A percentile compares a stretch with the other conserved stretches of the same genome.
These are phyloP conservation scores for Peribatodes rhomboidaria DNA, from an alignment of 2,888 invertebrate genomes.

Conservation along the genomic window DNA sequence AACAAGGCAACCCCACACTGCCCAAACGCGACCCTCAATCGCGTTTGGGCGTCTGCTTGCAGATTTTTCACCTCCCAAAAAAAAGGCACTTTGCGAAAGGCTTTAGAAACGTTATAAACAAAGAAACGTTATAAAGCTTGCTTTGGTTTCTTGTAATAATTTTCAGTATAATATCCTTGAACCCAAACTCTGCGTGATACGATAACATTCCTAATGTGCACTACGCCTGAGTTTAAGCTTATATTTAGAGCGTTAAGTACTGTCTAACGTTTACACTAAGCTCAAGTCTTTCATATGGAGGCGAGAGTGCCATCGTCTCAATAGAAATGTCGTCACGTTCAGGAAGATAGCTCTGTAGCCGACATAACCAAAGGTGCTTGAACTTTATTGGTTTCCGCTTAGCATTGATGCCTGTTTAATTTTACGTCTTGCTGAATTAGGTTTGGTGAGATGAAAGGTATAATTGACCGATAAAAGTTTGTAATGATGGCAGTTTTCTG, in stretches of 20 bases:
- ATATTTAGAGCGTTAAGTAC: constrained; percentile 28
- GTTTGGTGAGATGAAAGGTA: constrained; percentile 19
- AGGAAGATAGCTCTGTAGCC: constrained; percentile 45
- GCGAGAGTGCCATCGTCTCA: constrained; percentile 57
- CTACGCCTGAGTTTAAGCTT: constrained; percentile 31
- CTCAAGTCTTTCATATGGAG: constrained; percentile 54
- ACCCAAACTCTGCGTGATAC: not conserved
- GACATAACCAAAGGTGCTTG: constrained; percentile 47
- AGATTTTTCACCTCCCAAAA: too few relatives aligned
- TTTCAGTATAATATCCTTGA: not conserved
- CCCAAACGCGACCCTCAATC: too few relatives aligned
- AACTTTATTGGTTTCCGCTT: constrained; percentile 59
- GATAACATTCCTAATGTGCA: not conserved
- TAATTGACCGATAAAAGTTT: constrained; percentile 22
- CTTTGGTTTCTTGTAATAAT: too few relatives aligned
- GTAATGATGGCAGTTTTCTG: constrained; percentile 1
- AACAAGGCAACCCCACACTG: too few relatives aligned
- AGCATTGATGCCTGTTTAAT: constrained; percentile 48
- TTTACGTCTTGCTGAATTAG: constrained; percentile 33
- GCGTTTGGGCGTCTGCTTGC: too few relatives aligned
- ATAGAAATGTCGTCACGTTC: constrained; percentile 63
- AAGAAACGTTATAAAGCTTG: too few relatives aligned
- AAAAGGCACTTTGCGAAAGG: too few relatives aligned
- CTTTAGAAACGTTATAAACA: too few relatives aligned
- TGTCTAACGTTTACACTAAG: constrained; percentile 31